phyloP scores from a whole-genome alignment of 2,113 vertebrate genomes.

The Myotis davidii region DNA sequence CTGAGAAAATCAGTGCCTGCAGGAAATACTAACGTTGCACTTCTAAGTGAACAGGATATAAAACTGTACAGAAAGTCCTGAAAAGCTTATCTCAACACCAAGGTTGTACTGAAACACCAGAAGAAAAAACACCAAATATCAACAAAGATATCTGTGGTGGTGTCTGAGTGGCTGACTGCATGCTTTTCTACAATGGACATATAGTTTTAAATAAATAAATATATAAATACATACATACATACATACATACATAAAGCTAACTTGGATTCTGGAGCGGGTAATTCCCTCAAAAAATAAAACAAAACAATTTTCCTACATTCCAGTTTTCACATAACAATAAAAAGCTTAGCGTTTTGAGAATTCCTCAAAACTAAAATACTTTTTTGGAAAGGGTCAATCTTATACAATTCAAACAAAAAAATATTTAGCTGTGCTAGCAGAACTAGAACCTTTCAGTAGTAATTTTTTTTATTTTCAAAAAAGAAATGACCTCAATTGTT shows the following conservation, averaged over 20 bases:
- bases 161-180: not conserved
- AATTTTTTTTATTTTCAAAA: not conserved
- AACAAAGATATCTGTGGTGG: not conserved
- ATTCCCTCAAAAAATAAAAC: conserved; percentile 2
- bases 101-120: not conserved
- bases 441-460: not conserved
- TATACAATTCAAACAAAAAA: not conserved
- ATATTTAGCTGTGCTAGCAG: not conserved
- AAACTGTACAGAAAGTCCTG: conserved; percentile 21
- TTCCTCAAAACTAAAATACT: conserved; percentile 1
- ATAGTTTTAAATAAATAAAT: not conserved
- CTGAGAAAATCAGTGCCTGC: conserved; percentile 40
- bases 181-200: not conserved
- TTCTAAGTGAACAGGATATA: conserved; percentile 9
- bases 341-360: not conserved
- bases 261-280: not conserved
- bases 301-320: not conserved
- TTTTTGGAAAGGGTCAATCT: not conserved
- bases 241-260: too few relatives aligned
- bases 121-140: conserved; percentile 15
- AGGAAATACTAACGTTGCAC: conserved; percentile 49
- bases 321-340: not conserved
- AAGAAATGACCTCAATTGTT: not conserved
- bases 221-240: too few relatives aligned
- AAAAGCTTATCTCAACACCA: not conserved